Evolutionary conservation across 2,888 invertebrate species (phyloP), one percentile per base, ranked within the genome.

Genomic region (Empis livida): DNA sequence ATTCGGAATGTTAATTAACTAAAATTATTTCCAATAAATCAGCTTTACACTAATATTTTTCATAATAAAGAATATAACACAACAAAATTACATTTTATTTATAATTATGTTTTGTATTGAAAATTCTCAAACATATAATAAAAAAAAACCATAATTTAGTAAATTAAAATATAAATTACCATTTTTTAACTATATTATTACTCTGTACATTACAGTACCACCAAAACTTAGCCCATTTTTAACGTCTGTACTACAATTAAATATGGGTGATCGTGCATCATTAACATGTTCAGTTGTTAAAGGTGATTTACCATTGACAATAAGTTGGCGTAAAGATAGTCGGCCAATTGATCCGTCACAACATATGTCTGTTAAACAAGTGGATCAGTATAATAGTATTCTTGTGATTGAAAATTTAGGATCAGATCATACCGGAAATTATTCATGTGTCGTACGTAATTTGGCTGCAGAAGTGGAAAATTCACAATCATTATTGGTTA

Each of bases 321-420:
- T 87, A 56, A 73, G 75, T 39, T 88, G 87, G 87, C 77, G 79
- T 55, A 86, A 85, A 71, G 83, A 87, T 61, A 80, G 76, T 56
- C 74, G 78, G 17, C 72, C 75, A 50, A 72, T 82, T 64, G 78
- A 78, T 56, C 74, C 76, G 30, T 74, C 77, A 35, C 74, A 75
- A 53, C 76, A 78, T 56, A 77, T 80, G 69, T 76, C 78, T 55
- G 76, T 83, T 58, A 82, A 79, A 59, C 80, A 79, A 71, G 80
- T 84, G 71, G 82, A 83, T 71, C 79, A 79, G 65, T 84, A 78
- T 72, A 83, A 80, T 75, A 82, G 80, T 72, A 80, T 84, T 69
- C 75, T 84, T 70, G 80, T 81, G 68, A 82, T 84, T 66, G 82
- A 83, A 67, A 80, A 79, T 68, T 74, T 84, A 60, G 78, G 78